Evolutionary conservation across 1,140 invertebrate species (phyloP), one percentile per base, ranked within the genome.

Genomic region (Drosophila guanche): DNA sequence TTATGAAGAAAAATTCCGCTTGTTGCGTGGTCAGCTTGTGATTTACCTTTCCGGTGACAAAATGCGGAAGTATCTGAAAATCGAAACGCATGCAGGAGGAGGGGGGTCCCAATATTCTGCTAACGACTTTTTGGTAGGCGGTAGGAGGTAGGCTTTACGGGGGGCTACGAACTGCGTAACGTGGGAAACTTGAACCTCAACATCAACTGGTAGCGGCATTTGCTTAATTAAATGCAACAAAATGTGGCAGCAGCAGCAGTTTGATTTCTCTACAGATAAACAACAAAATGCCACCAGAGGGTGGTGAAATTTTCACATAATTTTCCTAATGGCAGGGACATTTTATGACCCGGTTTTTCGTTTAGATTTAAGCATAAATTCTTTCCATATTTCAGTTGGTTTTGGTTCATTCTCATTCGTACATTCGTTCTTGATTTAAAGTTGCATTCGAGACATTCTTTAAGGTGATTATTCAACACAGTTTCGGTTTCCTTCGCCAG

Each of bases 1-100:
- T 16, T 43, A 41, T 23, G 33, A 10, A 40, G 23, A 52, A 70
- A 77, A 81, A 81, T 77, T 81, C 72, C 46, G 81, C 81, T 86
- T 88, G 81, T 86, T 86, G 81, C 81, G 61, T 85, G 81, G 81
- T 81, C 80, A 85, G 73, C 68, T 88, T 54, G 83, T 86, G 81
- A 88, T 86, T 86, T 86, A 86, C 81, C 81, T 88, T 86, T 86
- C 81, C 81, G 77, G 81, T 86, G 81, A 88, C 81, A 86, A 81
- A 81, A 77, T 76, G 73, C 81, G 81, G 80, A 85, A 86, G 77
- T 73, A 72, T 67, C 8, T 81, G 83, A 67, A 86, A 81, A 52
- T 81, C 51, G 68, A 77, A 51, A 14, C 47, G 69, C 8, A 23
- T 23, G 7, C 8, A n/a, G 22, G 40, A 25, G 37, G 37, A 43